Evolutionary conservation across 2,113 vertebrate genomes (phyloP), one percentile per base, ranked within the genome.

Genomic region (Limnothrissa miodon): DNA sequence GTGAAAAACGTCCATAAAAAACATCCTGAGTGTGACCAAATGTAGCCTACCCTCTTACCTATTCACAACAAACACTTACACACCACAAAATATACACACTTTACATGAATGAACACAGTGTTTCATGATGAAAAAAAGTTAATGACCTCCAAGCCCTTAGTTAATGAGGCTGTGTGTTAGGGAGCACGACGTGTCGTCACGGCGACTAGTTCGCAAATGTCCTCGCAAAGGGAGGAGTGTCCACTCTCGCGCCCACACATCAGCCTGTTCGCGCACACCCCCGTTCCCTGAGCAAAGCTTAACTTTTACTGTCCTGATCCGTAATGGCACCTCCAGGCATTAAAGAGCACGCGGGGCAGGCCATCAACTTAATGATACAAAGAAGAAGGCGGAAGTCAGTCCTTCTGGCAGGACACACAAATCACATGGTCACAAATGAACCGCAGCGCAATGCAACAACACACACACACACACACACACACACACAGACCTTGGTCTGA

Each of bases 281-380:
- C 66, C 66, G 66, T 33, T 74, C 66, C 66, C 66, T 15, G 9
- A 74, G 66, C 66, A 74, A 44, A 23, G 84, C 84, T 88, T 88
- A 90, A 81, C 85, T 89, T 91, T 90, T 91, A 91, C 84, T 82
- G 86, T 86, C 81, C 87, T 85, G 89, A 92, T 90, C 89, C 89
- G 86, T 87, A 86, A 90, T 83, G 80, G 87, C 87, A 91, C 87
- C 84, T 89, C 78, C 89, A 89, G 85, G 87, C 87, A 90, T 91
- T 91, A 90, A 92, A 91, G 66, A 74, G 66, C 66, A 5, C 85
- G 78, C 82, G 46, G 9, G 25, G 86, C 44, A 74, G 83, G 84
- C 87, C 82, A 81, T 91, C 88, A 91, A 90, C 89, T 90, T 89
- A 93, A 91, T 89, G 90, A 89, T 82, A 88, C 88, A 86, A 80